phyloP scores from a whole-genome alignment of 2,113 vertebrate species.

The Myrmophylax atrothorax region DNA sequence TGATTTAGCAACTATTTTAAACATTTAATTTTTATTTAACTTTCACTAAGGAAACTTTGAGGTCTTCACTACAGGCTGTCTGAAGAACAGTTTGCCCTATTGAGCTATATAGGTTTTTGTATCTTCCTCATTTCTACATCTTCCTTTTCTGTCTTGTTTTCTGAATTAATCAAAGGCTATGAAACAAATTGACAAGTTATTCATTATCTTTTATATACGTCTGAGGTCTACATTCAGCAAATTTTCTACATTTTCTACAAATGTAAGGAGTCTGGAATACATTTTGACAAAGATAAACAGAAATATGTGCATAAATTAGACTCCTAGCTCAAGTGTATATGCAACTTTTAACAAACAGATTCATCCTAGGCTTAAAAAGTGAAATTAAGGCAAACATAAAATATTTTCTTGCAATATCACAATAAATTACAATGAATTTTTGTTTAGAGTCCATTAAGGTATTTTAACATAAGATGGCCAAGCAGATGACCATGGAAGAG shows the following conservation, averaged over 20 bases:
- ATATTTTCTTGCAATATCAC: not conserved
- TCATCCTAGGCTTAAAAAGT: not conserved
- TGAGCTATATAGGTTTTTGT: not conserved
- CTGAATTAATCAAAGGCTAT: not conserved
- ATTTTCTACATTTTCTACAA: not conserved
- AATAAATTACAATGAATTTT: not conserved
- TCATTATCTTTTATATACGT: not conserved
- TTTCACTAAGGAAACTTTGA: not conserved
- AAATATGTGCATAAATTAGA: not conserved
- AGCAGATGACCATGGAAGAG: not conserved
- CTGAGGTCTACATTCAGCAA: not conserved
- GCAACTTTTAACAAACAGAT: not conserved
- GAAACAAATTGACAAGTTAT: not conserved
- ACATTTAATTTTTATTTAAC: not conserved
- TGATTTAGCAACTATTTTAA: not conserved
- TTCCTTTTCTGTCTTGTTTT: not conserved
- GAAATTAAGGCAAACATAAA: not conserved
- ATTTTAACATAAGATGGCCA: not conserved
- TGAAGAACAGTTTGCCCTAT: not conserved
- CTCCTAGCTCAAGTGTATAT: not conserved
- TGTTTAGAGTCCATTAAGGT: accelerated
- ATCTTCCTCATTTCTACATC: not conserved
- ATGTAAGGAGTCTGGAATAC: not conserved
- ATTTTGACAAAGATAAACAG: not conserved
- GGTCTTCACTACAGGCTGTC: not conserved